Conservation (phyloP, 2,797 vertebrate species). For the Phoxinus dragarum region DNA sequence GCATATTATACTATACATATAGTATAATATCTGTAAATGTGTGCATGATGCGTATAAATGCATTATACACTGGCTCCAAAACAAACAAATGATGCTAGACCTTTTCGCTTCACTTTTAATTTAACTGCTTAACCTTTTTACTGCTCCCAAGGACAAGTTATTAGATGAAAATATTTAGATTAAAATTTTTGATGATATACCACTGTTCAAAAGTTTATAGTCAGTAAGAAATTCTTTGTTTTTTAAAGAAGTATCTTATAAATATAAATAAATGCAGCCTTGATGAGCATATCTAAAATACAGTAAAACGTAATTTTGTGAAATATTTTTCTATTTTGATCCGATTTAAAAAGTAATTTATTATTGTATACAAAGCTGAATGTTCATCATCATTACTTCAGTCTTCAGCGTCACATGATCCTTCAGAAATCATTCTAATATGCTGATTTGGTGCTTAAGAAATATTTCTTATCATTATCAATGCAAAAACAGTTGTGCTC, state of each 20-base stretch:
- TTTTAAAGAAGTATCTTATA: background rate
- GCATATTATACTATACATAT: background rate
- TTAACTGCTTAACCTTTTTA: background rate
- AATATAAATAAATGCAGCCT: background rate
- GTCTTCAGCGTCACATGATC: background rate
- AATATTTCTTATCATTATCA: background rate
- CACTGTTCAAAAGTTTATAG: background rate
- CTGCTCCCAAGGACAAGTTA: background rate
- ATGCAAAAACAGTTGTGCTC: background rate
- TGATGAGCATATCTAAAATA: background rate
- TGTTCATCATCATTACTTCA: background rate
- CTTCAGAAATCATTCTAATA: background rate
- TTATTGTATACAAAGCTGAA: background rate
- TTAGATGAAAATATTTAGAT: background rate
- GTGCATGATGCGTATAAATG: slow-evolving; percentile 2
- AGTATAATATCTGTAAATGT: slow-evolving; percentile 20
- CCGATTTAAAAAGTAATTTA: background rate
- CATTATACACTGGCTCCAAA: slow-evolving; percentile 21
- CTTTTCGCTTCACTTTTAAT: background rate
- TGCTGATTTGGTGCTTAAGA: background rate
- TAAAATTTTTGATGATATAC: no score
- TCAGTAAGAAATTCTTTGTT: background rate
- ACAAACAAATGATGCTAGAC: background rate
- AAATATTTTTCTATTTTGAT: background rate
- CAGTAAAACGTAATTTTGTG: background rate